These are phyloP conservation scores for Reticulitermes lucifugus DNA, from an alignment of 2,888 invertebrate species.

Conservation along the genomic window DNA sequence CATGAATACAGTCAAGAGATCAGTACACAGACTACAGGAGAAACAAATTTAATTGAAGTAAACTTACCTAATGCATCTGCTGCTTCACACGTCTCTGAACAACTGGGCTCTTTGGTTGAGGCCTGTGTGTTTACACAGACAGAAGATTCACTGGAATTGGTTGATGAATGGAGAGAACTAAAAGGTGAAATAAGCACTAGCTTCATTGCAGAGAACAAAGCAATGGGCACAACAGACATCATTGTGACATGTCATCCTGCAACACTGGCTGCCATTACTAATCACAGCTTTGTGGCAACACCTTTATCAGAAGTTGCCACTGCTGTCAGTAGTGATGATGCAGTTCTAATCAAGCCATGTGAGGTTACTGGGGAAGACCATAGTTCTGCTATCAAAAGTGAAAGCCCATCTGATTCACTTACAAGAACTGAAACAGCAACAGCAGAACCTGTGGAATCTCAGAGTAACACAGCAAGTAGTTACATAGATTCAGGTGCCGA, in stretches of 20 bases:
- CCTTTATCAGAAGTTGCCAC: constrained; percentile 10
- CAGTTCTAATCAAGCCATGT: constrained; percentile 5
- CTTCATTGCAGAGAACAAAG: constrained; percentile 4
- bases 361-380: not conserved
- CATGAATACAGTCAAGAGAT: constrained; percentile 35
- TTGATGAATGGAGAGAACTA: constrained; percentile 24
- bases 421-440: not conserved
- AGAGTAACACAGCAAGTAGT: not conserved
- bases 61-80: not conserved
- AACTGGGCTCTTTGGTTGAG: constrained; percentile 36
- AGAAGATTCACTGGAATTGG: constrained; percentile 29
- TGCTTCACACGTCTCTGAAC: constrained; percentile 22
- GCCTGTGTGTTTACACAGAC: constrained; percentile 36
- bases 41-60: not conserved
- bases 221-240: constrained; percentile 39
- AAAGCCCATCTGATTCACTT: not conserved
- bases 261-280: constrained; percentile 38
- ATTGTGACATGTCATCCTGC: constrained; percentile 49
- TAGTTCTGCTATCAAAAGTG: not conserved
- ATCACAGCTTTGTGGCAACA: constrained; percentile 36
- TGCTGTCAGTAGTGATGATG: not conserved
- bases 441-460: not conserved
- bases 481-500: not conserved
- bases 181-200: constrained; percentile 19
- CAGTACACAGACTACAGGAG: constrained; percentile 35